Evolutionary conservation across 2,888 invertebrate species (phyloP).

Genomic region (Sesamia inferens): DNA sequence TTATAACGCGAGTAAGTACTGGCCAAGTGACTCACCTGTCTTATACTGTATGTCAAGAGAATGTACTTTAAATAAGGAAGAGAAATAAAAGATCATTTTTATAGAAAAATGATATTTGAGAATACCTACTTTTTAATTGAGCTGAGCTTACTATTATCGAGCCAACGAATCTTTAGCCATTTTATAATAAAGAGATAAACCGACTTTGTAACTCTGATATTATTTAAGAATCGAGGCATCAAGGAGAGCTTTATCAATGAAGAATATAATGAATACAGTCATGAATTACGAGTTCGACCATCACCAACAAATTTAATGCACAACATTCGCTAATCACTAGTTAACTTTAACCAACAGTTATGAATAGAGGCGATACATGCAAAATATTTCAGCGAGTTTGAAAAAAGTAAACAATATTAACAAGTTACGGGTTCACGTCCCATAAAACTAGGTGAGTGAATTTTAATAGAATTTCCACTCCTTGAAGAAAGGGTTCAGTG

Average conservation of each 20-base stretch:
- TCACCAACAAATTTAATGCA: too few species aligned
- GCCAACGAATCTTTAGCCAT: conserved; percentile 17
- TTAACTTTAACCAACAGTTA: too few species aligned
- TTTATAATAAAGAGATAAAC: not conserved
- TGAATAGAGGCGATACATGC: not conserved
- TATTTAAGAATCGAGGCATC: not conserved
- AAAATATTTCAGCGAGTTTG: conserved; percentile 20
- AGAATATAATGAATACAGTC: too few species aligned
- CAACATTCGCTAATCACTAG: too few species aligned
- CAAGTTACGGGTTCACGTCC: conserved; percentile 43
- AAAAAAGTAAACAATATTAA: conserved; percentile 43
- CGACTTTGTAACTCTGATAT: not conserved
- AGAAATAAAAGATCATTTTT: conserved; percentile 1
- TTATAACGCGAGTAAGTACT: conserved; percentile 56
- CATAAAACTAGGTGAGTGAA: conserved; percentile 40
- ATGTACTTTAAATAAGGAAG: too few species aligned
- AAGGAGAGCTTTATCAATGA: not conserved
- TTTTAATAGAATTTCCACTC: conserved; percentile 55
- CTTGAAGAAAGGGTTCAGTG: conserved; percentile 44
- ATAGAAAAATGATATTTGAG: conserved; percentile 12
- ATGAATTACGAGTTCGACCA: too few species aligned
- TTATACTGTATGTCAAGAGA: conserved; percentile 42
- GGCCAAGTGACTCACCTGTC: conserved; percentile 40
- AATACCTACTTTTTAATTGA: conserved; percentile 30
- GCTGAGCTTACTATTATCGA: not conserved